Percentiles rank a stretch among this genome's conserved stretches.
phyloP scores from a whole-genome alignment of 2,888 invertebrate species.

The Athrips mouffetella region DNA sequence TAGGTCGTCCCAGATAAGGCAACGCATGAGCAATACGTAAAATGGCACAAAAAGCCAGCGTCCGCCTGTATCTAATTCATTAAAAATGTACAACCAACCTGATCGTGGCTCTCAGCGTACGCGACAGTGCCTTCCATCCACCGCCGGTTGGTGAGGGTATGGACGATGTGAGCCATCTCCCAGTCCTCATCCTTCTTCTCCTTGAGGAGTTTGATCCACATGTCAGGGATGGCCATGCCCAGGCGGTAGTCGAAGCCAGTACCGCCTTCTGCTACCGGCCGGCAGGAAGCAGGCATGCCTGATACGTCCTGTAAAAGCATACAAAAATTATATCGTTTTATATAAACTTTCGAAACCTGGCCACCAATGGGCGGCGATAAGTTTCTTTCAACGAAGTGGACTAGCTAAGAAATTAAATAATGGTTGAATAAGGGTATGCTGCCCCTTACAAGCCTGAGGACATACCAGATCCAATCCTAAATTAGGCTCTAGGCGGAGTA shows the following conservation, averaged over 20 bases:
- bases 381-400: no score
- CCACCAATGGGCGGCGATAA: no score
- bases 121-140: slow-evolving; percentile 98
- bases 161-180: slow-evolving; percentile 93
- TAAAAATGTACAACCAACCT: no score
- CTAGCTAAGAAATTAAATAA: no score
- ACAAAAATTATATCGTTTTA: slow-evolving; percentile 80
- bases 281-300: slow-evolving; percentile 98
- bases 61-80: no score
- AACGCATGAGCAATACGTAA: no score
- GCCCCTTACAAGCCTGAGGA: no score
- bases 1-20: no score
- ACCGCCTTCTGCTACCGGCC: slow-evolving; percentile 96
- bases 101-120: slow-evolving; percentile 99
- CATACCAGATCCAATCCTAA: no score
- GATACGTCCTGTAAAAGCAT: slow-evolving; percentile 88
- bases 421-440: no score
- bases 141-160: slow-evolving; percentile 94
- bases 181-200: slow-evolving; percentile 93
- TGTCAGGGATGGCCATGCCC: slow-evolving; percentile 99
- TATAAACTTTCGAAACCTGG: not conserved
- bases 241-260: slow-evolving; percentile 98
- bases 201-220: slow-evolving; percentile 96
- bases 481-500: no score
- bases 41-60: no score